Conservation (phyloP, 2,888 invertebrate genomes). For the Busseola fusca region DNA sequence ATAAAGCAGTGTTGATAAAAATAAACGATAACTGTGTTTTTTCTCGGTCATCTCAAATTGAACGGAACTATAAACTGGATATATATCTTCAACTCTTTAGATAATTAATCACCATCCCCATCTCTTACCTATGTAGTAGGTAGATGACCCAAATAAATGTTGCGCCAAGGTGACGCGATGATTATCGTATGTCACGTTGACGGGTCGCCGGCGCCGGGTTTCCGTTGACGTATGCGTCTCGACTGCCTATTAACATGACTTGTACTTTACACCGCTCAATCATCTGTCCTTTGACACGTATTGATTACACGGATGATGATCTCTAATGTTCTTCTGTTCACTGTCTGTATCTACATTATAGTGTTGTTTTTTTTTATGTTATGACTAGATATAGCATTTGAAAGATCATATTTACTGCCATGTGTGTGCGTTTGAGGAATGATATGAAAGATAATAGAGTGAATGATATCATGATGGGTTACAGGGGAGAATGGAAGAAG, state of each 20-base stretch:
- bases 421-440: neutral
- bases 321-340: constrained; percentile 31
- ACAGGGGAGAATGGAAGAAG: neutral
- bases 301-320: constrained; percentile 21
- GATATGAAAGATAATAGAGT: neutral
- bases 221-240: constrained; percentile 47
- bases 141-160: constrained; percentile 25
- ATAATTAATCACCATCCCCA: neutral
- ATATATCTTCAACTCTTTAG: neutral
- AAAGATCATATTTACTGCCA: neutral
- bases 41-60: constrained; percentile 3
- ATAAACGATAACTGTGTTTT: neutral
- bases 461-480: neutral
- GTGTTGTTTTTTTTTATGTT: neutral
- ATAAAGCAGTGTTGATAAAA: neutral
- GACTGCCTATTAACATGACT: constrained; percentile 36
- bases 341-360: neutral
- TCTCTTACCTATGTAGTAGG: neutral
- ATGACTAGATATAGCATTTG: neutral
- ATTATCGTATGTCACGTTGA: constrained; percentile 30
- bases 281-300: constrained; percentile 47
- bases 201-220: constrained; percentile 39
- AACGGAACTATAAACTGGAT: neutral
- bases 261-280: constrained; percentile 50
- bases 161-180: constrained; percentile 20